phyloP scores from a whole-genome alignment of 2,888 invertebrate genomes.

The Phalangium opilio region DNA sequence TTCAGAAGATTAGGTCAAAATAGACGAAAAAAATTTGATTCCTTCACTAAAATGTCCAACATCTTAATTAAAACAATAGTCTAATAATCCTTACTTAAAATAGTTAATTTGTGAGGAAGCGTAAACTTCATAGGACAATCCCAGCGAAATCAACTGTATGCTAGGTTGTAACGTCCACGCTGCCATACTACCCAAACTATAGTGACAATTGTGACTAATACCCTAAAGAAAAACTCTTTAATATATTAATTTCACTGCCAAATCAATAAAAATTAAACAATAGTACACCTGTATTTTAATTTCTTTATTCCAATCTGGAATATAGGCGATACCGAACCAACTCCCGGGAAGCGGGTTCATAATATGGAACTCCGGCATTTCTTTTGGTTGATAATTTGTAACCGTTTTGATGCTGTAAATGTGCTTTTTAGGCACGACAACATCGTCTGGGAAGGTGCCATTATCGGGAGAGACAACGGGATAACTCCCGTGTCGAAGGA shows the following conservation, averaged over 20 bases:
- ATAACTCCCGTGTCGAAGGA: conserved; percentile 62
- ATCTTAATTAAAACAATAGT: too few species aligned
- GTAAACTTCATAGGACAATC: conserved; percentile 27
- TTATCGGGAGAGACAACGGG: conserved; percentile 70
- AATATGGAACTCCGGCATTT: conserved; percentile 33
- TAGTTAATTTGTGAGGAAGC: conserved; percentile 33
- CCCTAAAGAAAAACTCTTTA: conserved; percentile 33
- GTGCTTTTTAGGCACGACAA: conserved; percentile 22
- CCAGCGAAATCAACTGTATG: conserved; percentile 32
- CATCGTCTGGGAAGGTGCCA: conserved; percentile 51
- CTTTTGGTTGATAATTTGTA: conserved; percentile 30
- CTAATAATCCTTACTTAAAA: conserved; percentile 34
- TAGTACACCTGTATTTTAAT: conserved; percentile 36
- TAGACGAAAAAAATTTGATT: too few species aligned
- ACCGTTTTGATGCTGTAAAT: conserved; percentile 6
- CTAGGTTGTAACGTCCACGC: conserved; percentile 34
- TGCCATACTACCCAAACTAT: conserved; percentile 37
- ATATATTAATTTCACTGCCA: too few species aligned
- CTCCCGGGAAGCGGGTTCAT: conserved; percentile 45
- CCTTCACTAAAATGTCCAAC: too few species aligned
- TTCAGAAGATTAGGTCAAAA: too few species aligned
- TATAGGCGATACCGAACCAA: conserved; percentile 60
- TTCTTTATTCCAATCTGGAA: conserved; percentile 35
- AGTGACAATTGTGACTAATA: conserved; percentile 36
- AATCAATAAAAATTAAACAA: too few species aligned